Base-by-base conservation (phyloP, 2,797 vertebrate species). In the Argya squamiceps region DNA sequence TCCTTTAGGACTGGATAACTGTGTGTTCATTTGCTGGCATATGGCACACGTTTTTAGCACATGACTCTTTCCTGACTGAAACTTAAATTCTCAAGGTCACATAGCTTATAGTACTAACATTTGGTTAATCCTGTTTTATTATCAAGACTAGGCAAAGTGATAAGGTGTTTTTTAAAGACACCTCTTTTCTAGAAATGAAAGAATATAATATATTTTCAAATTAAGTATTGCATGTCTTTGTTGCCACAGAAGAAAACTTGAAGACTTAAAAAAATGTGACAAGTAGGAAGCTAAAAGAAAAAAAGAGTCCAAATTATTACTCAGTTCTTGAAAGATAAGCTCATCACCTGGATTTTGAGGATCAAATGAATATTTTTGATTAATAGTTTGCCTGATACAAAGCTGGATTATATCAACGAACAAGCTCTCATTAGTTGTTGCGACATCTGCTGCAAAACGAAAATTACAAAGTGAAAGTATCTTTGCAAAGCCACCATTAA, bases 371-470 rank as follows among this genome's bases (percentile, higher is more conserved):
- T 52, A 34, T 65, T 95, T 94, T 90, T 88, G 44, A 84, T 90
- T 12, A 88, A 58, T 62, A 39, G 39, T 64, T 89, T 68, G 73
- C 36, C 55, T 84, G 63, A 86, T 94, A n/a, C 50, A 92, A 97
- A 96, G 85, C 89, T 93, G 94, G 95, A 96, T 96, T 96, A 93
- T 90, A 73, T 59, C 62, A 53, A 17, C 20, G 39, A 65, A 88
- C 50, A 96, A 90, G 52, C 43, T 94, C 53, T 92, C 65, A 84
- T 95, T 86, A 90, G 39, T 50, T 80, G 26, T 49, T 65, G 58
- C 0, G 1, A 78, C 32, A 8, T 93, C 90, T 96, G 77, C 80
- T 93, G 65, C 70, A 47, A 73, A 90, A 59, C 15, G 24, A 90
- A 95, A 84, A 81, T 44, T 47, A 11, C 50, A n/a, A 88, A 93